These are phyloP conservation scores for Apeltes quadracus DNA, from an alignment of 2,113 vertebrate species.

Conservation along the genomic window DNA sequence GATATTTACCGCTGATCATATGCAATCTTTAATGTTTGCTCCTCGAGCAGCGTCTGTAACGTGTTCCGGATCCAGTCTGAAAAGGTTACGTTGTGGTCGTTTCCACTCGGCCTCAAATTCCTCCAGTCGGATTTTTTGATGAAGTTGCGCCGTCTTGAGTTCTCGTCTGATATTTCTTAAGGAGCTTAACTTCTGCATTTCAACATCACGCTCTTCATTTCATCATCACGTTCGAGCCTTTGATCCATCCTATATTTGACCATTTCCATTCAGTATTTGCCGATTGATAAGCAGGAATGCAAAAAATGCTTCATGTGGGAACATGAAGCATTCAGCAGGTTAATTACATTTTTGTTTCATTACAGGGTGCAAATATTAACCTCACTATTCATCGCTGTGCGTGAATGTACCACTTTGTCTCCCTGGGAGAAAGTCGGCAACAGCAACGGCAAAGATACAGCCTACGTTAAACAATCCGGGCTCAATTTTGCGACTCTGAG, in stretches of 20 bases:
- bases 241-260: constrained; percentile 56
- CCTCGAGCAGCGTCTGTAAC: constrained; percentile 8
- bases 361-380: constrained; percentile 53
- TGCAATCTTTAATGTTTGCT: constrained; percentile 8
- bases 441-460: constrained; percentile 27
- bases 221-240: constrained; percentile 58
- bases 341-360: constrained; percentile 60
- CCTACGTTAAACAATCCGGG: constrained; percentile 27
- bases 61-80: background rate
- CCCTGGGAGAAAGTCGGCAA: constrained; percentile 21
- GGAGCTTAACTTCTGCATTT: constrained; percentile 55
- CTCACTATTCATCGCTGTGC: constrained; percentile 21
- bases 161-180: constrained; percentile 36
- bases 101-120: constrained; percentile 16
- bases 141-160: constrained; percentile 29
- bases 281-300: constrained; percentile 42
- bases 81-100: background rate
- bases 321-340: constrained; percentile 35
- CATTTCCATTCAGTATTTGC: constrained; percentile 50
- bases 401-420: constrained; percentile 24
- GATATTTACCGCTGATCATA: constrained; percentile 43
- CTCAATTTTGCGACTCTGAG: constrained; percentile 31
- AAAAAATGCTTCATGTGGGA: background rate
- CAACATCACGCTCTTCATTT: constrained; percentile 52
- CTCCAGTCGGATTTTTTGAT: constrained; percentile 10